A percentile compares a stretch with the other conserved stretches of the same genome.
Evolutionary conservation across 2,113 vertebrate genomes (phyloP).

Genomic region (Onychostoma macrolepis): DNA sequence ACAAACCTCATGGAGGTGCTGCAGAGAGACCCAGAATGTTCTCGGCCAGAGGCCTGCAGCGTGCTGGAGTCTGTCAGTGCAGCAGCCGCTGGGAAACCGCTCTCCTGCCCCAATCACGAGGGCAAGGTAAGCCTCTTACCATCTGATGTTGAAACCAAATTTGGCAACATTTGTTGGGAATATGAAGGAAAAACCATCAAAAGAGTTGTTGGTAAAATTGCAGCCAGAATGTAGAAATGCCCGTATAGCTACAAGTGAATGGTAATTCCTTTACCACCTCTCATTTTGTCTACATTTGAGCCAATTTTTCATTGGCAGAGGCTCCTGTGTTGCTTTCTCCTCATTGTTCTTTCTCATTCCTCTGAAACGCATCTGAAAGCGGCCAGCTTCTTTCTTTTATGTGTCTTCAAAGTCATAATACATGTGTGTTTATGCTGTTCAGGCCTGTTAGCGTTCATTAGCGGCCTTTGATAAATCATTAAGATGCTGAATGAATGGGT

Average conservation of each 20-base stretch:
- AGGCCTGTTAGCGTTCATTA: neutral
- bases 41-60: constrained; percentile 79
- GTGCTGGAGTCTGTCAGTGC: constrained; percentile 82
- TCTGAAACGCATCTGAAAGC: neutral
- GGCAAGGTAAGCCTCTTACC: constrained; percentile 80
- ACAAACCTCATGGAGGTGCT: constrained; percentile 96
- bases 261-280: neutral
- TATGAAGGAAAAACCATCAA: neutral
- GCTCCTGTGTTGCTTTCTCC: neutral
- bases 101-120: constrained; percentile 94
- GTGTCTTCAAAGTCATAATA: constrained; percentile 1
- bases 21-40: constrained; percentile 82
- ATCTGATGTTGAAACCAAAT: neutral
- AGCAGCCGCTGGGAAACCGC: constrained; percentile 83
- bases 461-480: constrained; percentile 7
- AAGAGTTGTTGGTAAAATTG: neutral
- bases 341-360: neutral
- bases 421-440: neutral
- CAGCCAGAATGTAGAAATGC: neutral
- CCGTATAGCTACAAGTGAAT: neutral
- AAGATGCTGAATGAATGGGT: neutral
- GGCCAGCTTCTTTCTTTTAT: neutral
- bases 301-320: neutral
- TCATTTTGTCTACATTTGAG: constrained; percentile 2
- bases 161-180: neutral